Percentiles rank a stretch among this genome's conserved stretches.
Conservation (phyloP, 2,113 vertebrate species). For the Bubo bubo region DNA sequence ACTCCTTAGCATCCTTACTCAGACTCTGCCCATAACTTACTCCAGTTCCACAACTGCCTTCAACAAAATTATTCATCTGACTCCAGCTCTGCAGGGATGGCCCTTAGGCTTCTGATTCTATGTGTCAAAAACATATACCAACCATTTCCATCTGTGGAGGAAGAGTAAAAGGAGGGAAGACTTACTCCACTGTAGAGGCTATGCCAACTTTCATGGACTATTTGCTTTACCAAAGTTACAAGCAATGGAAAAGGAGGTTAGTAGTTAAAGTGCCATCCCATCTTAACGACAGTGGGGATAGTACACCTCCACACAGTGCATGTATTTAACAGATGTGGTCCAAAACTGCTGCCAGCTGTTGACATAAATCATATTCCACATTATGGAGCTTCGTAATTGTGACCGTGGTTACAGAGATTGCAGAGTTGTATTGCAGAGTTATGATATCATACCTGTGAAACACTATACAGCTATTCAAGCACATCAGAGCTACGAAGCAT, state of each 20-base stretch:
- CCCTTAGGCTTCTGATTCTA: neutral
- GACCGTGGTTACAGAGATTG: fast-evolving
- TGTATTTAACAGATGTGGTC: neutral
- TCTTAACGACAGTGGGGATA: neutral
- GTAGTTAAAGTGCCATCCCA: neutral
- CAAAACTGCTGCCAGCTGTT: neutral
- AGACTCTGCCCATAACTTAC: neutral
- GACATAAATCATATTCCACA: neutral
- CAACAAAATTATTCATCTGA: neutral
- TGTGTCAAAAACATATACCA: neutral
- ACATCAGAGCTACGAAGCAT: neutral
- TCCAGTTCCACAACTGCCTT: neutral
- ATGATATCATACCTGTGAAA: neutral
- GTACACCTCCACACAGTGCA: neutral
- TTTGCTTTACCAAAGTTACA: neutral
- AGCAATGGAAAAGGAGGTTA: neutral
- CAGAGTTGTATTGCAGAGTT: neutral
- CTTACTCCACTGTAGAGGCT: neutral
- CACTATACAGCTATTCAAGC: neutral
- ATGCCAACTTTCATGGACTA: neutral
- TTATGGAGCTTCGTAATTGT: neutral
- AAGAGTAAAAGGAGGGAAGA: neutral
- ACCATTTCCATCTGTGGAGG: neutral
- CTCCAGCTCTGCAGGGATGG: neutral
- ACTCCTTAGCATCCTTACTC: neutral